phyloP scores from a whole-genome alignment of 1,140 invertebrate genomes.

The Paraescarpia echinospica region DNA sequence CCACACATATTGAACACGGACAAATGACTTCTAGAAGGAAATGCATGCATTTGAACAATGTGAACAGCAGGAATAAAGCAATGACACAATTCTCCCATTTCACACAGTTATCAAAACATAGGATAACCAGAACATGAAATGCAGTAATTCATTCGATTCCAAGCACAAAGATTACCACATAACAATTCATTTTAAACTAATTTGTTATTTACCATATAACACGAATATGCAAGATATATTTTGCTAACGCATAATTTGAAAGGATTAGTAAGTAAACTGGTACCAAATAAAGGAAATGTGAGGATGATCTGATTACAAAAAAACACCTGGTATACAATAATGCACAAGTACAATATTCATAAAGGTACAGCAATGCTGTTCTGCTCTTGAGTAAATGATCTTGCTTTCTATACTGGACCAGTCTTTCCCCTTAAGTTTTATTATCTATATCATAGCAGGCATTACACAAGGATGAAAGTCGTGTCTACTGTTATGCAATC shows the following conservation, averaged over 20 bases:
- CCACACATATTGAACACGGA: background rate
- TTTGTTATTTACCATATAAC: background rate
- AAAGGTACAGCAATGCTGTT: background rate
- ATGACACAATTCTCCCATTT: background rate
- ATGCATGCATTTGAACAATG: background rate
- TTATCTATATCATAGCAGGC: background rate
- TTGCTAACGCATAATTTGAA: background rate
- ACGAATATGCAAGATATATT: background rate
- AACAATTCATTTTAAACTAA: background rate
- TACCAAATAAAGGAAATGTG: background rate
- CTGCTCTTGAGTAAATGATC: background rate
- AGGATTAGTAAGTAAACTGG: background rate
- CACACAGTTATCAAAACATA: background rate
- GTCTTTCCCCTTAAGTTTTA: background rate
- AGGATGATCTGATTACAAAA: background rate
- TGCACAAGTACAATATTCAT: background rate
- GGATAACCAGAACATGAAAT: background rate
- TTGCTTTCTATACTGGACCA: background rate
- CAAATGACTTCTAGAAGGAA: background rate
- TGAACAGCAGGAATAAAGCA: background rate
- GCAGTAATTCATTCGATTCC: background rate
- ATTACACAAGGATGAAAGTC: background rate
- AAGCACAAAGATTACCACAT: background rate
- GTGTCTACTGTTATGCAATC: background rate
- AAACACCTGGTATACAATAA: too few relatives aligned